A percentile compares a stretch with the other conserved stretches of the same genome.
Conservation (phyloP, 1,140 invertebrate species). For the Heliothis subflexa region DNA sequence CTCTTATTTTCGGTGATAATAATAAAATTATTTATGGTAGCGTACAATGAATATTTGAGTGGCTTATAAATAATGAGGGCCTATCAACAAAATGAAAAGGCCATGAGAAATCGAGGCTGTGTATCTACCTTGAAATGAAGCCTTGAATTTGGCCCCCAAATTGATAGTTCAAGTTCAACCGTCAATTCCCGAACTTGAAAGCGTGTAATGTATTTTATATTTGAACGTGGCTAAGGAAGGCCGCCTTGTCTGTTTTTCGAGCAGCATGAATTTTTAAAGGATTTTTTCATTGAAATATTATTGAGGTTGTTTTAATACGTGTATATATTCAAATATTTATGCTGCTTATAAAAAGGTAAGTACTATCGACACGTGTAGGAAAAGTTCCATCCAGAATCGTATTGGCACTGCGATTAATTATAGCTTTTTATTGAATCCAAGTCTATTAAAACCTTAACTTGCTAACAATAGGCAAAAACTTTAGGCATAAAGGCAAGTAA, state of each 20-base stretch:
- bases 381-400: too few relatives aligned
- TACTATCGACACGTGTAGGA: too few relatives aligned
- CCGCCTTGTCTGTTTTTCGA: neutral
- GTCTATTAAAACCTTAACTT: neutral
- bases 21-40: neutral
- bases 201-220: slow-evolving; percentile 17
- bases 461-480: neutral
- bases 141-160: slow-evolving; percentile 20
- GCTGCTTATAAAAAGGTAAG: too few relatives aligned
- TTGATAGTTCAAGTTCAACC: slow-evolving; percentile 38
- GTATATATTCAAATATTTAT: too few relatives aligned
- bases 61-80: neutral
- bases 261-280: neutral
- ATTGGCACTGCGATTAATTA: too few relatives aligned
- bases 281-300: neutral
- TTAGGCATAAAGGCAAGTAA: neutral
- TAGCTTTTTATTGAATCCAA: too few relatives aligned
- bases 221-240: neutral
- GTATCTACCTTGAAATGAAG: neutral
- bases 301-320: neutral
- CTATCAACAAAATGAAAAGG: slow-evolving; percentile 1
- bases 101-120: slow-evolving; percentile 26
- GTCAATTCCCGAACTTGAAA: slow-evolving; percentile 32
- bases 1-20: neutral
- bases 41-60: neutral